Percentiles rank a stretch among this genome's conserved stretches.
phyloP scores from a whole-genome alignment of 2,113 vertebrate genomes.

The Mobula birostris region DNA sequence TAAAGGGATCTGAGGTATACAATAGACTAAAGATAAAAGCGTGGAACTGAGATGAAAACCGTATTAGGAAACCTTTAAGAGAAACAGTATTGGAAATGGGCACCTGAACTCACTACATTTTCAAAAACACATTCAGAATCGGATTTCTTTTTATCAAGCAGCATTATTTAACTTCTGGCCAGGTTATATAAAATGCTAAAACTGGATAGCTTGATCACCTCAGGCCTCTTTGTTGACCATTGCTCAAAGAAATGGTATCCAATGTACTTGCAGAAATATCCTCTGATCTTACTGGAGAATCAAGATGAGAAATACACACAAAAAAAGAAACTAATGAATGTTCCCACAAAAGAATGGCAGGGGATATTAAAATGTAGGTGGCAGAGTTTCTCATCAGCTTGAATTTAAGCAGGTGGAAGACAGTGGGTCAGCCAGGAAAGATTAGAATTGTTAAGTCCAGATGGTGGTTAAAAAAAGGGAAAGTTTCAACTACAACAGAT shows the following conservation, averaged over 20 bases:
- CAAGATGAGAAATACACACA: neutral
- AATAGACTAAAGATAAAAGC: neutral
- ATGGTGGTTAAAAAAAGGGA: neutral
- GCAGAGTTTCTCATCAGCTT: neutral
- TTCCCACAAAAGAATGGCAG: neutral
- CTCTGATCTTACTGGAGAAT: neutral
- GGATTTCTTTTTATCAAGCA: neutral
- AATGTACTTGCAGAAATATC: neutral
- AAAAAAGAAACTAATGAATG: neutral
- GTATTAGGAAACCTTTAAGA: neutral
- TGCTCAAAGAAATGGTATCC: neutral
- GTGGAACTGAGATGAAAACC: neutral
- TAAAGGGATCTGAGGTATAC: neutral
- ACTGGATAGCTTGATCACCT: neutral
- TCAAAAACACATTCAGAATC: neutral
- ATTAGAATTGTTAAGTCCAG: neutral
- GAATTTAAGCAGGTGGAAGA: neutral
- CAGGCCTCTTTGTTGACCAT: neutral
- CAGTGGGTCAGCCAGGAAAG: neutral
- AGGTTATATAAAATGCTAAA: neutral
- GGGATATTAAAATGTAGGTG: neutral
- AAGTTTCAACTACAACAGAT: neutral
- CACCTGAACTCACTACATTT: neutral
- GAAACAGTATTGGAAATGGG: neutral
- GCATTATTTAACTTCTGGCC: neutral